Evolutionary conservation across 2,113 vertebrate genomes (phyloP).

Genomic region (Forbesichthys agassizii): DNA sequence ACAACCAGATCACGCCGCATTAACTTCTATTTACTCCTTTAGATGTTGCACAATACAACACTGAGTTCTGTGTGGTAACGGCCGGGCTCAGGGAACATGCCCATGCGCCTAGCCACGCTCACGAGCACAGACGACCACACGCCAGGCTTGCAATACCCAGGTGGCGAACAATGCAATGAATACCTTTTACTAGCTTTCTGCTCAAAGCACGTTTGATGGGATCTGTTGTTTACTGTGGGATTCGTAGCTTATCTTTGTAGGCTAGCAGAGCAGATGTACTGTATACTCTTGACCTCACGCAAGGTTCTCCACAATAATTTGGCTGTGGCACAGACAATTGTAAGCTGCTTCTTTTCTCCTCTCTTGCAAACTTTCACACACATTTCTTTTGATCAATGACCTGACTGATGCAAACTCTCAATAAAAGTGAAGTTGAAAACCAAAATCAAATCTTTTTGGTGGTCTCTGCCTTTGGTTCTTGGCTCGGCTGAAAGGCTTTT

Average conservation of each 20-base stretch:
- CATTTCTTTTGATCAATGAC: neutral
- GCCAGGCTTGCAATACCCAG: neutral
- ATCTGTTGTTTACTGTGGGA: neutral
- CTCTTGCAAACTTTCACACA: neutral
- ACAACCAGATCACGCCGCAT: neutral
- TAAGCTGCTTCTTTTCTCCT: neutral
- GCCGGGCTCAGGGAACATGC: neutral
- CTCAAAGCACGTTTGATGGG: neutral
- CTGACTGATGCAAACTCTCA: neutral
- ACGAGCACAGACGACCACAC: slow-evolving; percentile 6
- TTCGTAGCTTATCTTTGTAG: neutral
- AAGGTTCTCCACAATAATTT: neutral
- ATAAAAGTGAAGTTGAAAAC: neutral
- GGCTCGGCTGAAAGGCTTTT: neutral
- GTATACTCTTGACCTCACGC: neutral
- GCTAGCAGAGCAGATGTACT: neutral
- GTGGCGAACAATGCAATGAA: too few relatives aligned
- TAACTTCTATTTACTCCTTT: slow-evolving; percentile 9
- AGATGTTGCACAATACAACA: slow-evolving; percentile 1
- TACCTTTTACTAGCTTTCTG: neutral
- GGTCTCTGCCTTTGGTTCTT: neutral
- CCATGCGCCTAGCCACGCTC: neutral
- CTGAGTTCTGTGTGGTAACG: neutral
- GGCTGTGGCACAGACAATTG: neutral
- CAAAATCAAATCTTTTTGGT: neutral